Percentiles rank a stretch among this genome's conserved stretches.
These are phyloP conservation scores for Steinernema feltiae DNA, from an alignment of 1,140 invertebrate genomes.

Conservation along the genomic window DNA sequence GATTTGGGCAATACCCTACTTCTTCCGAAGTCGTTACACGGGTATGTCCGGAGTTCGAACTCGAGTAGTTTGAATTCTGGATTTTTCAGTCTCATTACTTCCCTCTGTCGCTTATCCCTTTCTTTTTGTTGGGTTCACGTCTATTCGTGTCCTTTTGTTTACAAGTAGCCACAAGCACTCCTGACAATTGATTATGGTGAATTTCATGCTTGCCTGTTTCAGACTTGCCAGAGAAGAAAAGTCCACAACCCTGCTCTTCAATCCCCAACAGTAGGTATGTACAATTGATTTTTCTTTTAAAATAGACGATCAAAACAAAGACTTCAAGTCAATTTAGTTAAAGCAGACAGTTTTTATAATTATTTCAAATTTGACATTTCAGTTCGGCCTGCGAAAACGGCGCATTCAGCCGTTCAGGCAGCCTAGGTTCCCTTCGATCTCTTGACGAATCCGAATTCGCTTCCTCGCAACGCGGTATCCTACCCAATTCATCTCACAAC, in stretches of 20 bases:
- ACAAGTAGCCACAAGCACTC: neutral
- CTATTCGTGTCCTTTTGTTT: neutral
- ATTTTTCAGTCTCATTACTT: neutral
- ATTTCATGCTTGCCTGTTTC: neutral
- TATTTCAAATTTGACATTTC: neutral
- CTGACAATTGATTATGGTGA: neutral
- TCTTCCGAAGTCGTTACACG: neutral
- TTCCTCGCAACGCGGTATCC: slow-evolving; percentile 20
- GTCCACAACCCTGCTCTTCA: slow-evolving; percentile 1
- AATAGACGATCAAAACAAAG: no score
- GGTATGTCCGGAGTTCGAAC: slow-evolving; percentile 10
- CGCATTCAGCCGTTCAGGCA: slow-evolving; percentile 17
- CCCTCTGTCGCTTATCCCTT: slow-evolving; percentile 1
- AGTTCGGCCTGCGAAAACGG: neutral
- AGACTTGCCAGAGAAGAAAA: neutral
- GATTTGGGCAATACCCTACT: neutral
- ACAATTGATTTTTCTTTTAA: neutral
- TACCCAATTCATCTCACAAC: slow-evolving; percentile 13
- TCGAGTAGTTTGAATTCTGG: neutral
- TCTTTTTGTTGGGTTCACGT: neutral
- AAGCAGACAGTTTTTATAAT: neutral
- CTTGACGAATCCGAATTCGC: slow-evolving; percentile 23
- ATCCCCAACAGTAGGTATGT: neutral
- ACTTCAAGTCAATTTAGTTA: no score
- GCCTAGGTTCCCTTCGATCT: slow-evolving; percentile 23